phyloP scores from a whole-genome alignment of 2,888 invertebrate species.

The Ctenicera cuprea region DNA sequence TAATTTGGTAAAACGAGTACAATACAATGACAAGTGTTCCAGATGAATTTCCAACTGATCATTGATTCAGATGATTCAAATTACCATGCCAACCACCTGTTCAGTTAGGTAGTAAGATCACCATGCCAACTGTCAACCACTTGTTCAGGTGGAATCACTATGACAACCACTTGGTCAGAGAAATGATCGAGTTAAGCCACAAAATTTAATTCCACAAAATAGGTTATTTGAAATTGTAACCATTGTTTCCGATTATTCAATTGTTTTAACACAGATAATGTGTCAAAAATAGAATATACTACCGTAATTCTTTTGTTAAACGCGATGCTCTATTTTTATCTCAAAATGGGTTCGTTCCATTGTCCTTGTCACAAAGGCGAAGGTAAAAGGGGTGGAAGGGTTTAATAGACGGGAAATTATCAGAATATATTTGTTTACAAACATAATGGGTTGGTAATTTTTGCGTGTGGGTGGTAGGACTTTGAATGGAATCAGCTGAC shows the following conservation, averaged over 20 bases:
- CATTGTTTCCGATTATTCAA: not conserved
- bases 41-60: not conserved
- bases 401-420: not conserved
- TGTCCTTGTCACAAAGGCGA: not conserved
- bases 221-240: not conserved
- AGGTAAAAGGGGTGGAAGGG: not conserved
- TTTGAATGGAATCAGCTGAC: constrained; percentile 61
- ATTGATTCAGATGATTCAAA: not conserved
- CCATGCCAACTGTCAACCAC: constrained; percentile 8
- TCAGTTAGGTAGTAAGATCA: not conserved
- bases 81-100: constrained; percentile 8
- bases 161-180: constrained; percentile 2
- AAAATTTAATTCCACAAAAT: not conserved
- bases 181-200: too few relatives aligned
- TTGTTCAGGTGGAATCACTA: constrained; percentile 6
- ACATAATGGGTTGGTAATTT: constrained; percentile 41
- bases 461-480: constrained; percentile 42
- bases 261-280: not conserved
- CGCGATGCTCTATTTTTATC: not conserved
- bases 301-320: not conserved
- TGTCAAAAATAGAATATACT: not conserved
- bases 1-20: too few relatives aligned
- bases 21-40: too few relatives aligned
- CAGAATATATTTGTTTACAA: constrained; percentile 43
- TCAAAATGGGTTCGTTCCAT: not conserved